These are phyloP conservation scores for Vanessa atalanta DNA, from an alignment of 1,140 invertebrate species.

Conservation along the genomic window DNA sequence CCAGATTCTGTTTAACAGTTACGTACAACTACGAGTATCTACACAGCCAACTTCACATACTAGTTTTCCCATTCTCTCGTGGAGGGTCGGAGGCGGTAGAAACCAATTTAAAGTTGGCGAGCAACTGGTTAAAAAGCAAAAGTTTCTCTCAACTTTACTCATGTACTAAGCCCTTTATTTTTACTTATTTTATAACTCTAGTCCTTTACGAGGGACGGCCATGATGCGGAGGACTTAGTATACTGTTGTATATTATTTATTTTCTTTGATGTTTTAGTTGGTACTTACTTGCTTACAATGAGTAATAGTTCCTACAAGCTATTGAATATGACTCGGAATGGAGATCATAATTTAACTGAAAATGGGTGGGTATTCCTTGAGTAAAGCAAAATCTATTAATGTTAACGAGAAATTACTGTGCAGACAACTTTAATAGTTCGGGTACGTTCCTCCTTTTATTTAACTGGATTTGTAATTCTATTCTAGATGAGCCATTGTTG, in stretches of 20 bases:
- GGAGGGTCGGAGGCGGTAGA: conserved; percentile 53
- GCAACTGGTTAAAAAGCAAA: conserved; percentile 75
- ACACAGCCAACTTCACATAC: conserved; percentile 44
- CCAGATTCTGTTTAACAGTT: conserved; percentile 7
- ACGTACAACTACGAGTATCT: background rate
- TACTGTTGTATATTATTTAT: conserved; percentile 2
- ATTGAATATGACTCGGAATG: conserved; percentile 7
- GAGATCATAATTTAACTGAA: background rate
- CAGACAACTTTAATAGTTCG: background rate
- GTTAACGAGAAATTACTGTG: background rate
- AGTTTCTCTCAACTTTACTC: conserved; percentile 62
- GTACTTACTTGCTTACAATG: conserved; percentile 7
- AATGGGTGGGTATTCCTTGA: background rate
- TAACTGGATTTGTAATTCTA: background rate
- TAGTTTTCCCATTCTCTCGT: conserved; percentile 56
- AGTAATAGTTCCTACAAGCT: conserved; percentile 12
- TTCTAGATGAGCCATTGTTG: too few species aligned
- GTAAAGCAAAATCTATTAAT: background rate
- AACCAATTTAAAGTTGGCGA: conserved; percentile 77
- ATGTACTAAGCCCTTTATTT: conserved; percentile 61
- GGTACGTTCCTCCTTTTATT: background rate
- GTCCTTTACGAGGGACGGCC: conserved; percentile 52
- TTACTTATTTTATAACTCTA: conserved; percentile 65
- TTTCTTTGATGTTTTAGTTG: conserved; percentile 7
- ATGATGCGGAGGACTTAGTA: conserved; percentile 50